Conservation (phyloP, 30 jellyfish, hydroid and myxozoan species). For the Mastigias papua region DNA sequence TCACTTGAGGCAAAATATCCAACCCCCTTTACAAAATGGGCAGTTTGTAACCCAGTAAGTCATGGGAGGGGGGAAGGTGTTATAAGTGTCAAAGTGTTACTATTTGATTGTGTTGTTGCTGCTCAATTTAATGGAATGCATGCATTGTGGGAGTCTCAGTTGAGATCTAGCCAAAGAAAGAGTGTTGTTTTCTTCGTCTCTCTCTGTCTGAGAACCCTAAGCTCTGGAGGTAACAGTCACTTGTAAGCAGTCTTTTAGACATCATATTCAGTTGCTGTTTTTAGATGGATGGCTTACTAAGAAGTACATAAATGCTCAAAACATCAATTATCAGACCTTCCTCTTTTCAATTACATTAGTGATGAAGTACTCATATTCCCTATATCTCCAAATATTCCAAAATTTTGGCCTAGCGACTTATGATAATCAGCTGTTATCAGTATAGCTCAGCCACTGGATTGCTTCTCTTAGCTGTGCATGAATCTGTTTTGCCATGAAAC, state of each 20-base stretch:
- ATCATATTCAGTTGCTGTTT: no score
- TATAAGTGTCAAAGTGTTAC: neutral
- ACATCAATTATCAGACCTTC: no score
- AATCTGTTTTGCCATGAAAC: neutral
- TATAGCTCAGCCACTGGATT: no score
- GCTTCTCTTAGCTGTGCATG: no score
- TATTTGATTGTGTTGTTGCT: slow-evolving; percentile 1
- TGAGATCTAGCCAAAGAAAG: neutral
- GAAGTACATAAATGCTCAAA: no score
- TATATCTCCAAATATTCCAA: no score
- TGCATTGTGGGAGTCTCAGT: slow-evolving; percentile 3
- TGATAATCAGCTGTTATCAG: no score
- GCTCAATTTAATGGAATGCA: neutral
- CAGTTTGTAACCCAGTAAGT: slow-evolving; percentile 22
- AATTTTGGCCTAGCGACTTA: no score
- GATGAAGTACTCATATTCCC: no score
- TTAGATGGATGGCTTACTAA: no score
- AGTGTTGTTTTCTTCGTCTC: slow-evolving; percentile 2
- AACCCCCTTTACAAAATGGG: slow-evolving; percentile 64
- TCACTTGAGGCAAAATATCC: slow-evolving; percentile 45
- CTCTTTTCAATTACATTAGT: no score
- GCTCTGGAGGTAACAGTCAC: slow-evolving; percentile 4
- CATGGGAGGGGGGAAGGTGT: neutral
- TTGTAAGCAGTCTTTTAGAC: neutral
- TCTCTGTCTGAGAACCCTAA: neutral